A percentile compares a stretch with the other conserved stretches of the same genome.
These are phyloP conservation scores for Cochlearius cochlearius DNA, from an alignment of 2,113 vertebrate genomes.

Conservation along the genomic window DNA sequence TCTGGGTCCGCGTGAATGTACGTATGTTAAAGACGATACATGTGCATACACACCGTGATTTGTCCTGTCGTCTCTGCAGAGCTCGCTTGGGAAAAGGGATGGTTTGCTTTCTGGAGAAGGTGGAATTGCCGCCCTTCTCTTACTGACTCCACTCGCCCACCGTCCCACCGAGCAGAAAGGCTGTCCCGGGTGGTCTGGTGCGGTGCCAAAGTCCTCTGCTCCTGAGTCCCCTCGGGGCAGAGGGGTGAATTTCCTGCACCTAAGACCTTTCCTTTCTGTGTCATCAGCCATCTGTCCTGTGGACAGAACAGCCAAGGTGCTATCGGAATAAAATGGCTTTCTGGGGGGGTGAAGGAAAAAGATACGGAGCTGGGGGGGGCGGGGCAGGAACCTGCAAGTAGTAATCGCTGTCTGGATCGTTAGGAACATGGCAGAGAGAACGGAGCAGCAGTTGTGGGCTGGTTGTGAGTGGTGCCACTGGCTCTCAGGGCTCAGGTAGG, in stretches of 20 bases:
- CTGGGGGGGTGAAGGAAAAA: not conserved
- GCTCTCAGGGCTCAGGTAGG: not conserved
- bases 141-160: not conserved
- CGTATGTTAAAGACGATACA: rapidly evolving
- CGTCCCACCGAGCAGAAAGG: not conserved
- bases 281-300: rapidly evolving
- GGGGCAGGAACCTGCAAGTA: rapidly evolving
- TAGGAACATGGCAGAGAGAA: rapidly evolving
- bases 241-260: not conserved
- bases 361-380: rapidly evolving
- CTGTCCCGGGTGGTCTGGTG: not conserved
- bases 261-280: rapidly evolving
- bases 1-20: rapidly evolving
- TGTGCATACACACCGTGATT: rapidly evolving
- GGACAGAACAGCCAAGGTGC: not conserved
- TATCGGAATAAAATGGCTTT: rapidly evolving
- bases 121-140: not conserved
- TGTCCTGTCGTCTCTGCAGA: not conserved
- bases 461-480: not conserved
- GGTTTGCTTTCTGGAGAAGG: not conserved
- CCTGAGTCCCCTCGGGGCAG: not conserved
- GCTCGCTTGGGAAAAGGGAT: not conserved
- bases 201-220: not conserved
- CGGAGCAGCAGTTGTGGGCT: not conserved
- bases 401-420: rapidly evolving